phyloP scores from a whole-genome alignment of 2,113 vertebrate species.

The Raja brachyura region DNA sequence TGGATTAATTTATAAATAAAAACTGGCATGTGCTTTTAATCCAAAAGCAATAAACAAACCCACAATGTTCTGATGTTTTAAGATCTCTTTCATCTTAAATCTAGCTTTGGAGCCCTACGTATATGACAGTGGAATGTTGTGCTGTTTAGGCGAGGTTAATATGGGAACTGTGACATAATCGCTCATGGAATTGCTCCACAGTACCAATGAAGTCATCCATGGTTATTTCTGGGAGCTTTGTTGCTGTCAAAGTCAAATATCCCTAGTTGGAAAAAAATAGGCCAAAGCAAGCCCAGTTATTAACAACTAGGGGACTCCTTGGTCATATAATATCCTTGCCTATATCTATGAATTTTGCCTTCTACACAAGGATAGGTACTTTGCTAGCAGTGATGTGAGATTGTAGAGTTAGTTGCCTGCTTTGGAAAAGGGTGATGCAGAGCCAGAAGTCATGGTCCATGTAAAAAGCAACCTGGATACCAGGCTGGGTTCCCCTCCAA shows the following conservation, averaged over 20 bases:
- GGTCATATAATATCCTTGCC: not conserved
- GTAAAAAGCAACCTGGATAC: not conserved
- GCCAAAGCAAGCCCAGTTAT: not conserved
- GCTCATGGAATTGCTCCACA: not conserved
- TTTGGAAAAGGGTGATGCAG: not conserved
- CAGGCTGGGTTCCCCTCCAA: not conserved
- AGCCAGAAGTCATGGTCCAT: not conserved
- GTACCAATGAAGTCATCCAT: not conserved
- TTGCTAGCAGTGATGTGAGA: not conserved
- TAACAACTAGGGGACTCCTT: not conserved
- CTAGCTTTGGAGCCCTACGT: not conserved
- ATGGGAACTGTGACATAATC: not conserved
- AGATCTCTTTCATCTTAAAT: not conserved
- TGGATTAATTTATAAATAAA: not conserved
- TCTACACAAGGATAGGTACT: not conserved
- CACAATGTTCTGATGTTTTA: not conserved
- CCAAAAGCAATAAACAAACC: not conserved
- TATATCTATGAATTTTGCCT: not conserved
- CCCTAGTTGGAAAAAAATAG: not conserved
- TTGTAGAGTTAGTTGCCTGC: not conserved
- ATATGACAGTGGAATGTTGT: not conserved
- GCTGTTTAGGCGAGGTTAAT: not conserved
- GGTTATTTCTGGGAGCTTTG: not conserved
- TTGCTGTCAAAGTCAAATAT: not conserved
- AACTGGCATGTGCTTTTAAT: not conserved